Evolutionary conservation across 2,113 vertebrate genomes (phyloP).

Genomic region (Protomyctophum bolini): DNA sequence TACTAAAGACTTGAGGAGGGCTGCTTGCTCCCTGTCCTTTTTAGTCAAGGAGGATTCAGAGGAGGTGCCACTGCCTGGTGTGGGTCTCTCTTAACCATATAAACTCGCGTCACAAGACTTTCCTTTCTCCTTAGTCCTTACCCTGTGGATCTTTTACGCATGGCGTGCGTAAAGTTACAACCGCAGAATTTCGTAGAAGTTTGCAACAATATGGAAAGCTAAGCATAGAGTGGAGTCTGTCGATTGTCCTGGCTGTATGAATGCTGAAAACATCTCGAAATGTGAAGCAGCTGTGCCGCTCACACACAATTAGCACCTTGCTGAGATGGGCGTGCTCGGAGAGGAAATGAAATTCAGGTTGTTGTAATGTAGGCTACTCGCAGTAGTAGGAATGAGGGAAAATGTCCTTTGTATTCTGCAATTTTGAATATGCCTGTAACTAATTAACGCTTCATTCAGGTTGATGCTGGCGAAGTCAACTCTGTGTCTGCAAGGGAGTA

Average conservation of each 20-base stretch:
- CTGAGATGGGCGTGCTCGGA: constrained; percentile 53
- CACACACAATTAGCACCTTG: constrained; percentile 46
- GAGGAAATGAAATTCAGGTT: constrained; percentile 31
- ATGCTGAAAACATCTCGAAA: constrained; percentile 23
- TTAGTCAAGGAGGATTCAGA: constrained; percentile 37
- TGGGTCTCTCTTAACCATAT: constrained; percentile 63
- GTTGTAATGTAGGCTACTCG: not conserved
- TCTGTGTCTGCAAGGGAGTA: constrained; percentile 27
- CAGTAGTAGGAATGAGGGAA: constrained; percentile 11
- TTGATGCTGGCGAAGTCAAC: not conserved
- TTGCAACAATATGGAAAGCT: constrained; percentile 12
- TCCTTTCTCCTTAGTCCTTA: too few species aligned
- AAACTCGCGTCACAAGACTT: too few species aligned
- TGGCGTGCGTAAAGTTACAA: constrained; percentile 20
- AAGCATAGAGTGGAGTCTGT: not conserved
- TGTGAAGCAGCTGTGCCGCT: constrained; percentile 13
- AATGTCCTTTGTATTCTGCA: constrained; percentile 9
- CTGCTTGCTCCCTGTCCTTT: constrained; percentile 41
- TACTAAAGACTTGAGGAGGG: not conserved
- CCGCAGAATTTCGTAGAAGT: constrained; percentile 24
- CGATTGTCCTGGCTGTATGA: constrained; percentile 28
- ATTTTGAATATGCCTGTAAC: not conserved
- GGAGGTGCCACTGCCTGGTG: constrained; percentile 64
- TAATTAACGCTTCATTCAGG: constrained; percentile 34
- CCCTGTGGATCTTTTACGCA: constrained; percentile 25